phyloP scores from a whole-genome alignment of 2,797 vertebrate genomes.

The Agapornis canus region DNA sequence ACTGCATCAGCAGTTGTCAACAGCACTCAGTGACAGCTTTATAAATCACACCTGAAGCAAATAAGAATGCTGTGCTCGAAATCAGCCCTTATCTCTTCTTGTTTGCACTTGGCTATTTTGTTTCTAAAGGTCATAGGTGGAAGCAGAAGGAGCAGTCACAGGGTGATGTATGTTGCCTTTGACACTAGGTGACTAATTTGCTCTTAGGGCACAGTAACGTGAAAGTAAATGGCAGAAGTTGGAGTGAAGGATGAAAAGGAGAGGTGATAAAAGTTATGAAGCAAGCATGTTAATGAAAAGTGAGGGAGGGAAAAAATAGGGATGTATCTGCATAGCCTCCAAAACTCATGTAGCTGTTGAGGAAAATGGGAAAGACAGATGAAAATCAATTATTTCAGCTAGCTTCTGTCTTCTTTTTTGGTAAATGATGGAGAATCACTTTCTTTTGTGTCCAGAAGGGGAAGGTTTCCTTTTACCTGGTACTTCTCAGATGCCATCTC shows the following conservation, averaged over 20 bases:
- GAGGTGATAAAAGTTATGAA: neutral
- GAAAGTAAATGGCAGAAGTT: neutral
- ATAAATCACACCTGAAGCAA: constrained; percentile 48
- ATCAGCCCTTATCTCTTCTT: constrained; percentile 28
- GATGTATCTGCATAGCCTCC: neutral
- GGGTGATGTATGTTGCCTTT: constrained; percentile 9
- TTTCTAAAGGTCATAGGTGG: constrained; percentile 35
- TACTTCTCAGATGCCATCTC: neutral
- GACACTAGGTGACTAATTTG: neutral
- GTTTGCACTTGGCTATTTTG: neutral
- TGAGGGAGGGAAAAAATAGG: accelerated
- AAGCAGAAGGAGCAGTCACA: constrained; percentile 6
- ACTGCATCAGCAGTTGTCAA: neutral
- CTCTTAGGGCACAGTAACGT: neutral
- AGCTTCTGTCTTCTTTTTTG: accelerated
- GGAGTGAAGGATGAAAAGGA: neutral
- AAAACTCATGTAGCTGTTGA: neutral
- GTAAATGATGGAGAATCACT: neutral
- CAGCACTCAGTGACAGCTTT: neutral
- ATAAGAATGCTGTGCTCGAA: neutral
- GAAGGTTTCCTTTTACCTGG: neutral
- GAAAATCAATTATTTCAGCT: neutral
- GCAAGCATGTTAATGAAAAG: neutral
- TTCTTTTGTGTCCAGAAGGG: neutral
- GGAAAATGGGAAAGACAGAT: neutral